phyloP scores from a whole-genome alignment of 1,140 invertebrate genomes.

The Philotrypesis tridentata region DNA sequence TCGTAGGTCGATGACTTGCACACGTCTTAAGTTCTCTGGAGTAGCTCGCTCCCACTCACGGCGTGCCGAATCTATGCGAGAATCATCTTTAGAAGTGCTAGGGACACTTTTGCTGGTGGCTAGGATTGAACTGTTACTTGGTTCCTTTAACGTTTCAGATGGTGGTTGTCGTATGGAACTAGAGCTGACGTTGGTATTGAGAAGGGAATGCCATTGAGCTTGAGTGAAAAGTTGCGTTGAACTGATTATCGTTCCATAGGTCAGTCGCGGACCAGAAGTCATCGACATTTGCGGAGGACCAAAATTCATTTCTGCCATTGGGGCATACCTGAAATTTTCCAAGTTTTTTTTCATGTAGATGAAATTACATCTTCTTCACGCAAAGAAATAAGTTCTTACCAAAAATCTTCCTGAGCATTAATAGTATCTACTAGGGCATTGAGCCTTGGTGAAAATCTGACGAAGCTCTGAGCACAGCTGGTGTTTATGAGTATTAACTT shows the following conservation, averaged over 20 bases:
- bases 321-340: conserved; percentile 58
- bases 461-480: conserved; percentile 68
- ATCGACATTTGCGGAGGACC: conserved; percentile 72
- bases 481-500: conserved; percentile 71
- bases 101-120: background rate
- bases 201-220: conserved; percentile 63
- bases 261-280: conserved; percentile 66
- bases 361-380: background rate
- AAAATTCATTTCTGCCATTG: conserved; percentile 72
- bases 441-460: conserved; percentile 67
- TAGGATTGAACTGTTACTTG: background rate
- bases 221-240: conserved; percentile 72
- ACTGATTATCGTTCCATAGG: conserved; percentile 71
- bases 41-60: conserved; percentile 68
- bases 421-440: conserved; percentile 70
- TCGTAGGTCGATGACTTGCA: conserved; percentile 66
- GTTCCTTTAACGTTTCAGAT: background rate
- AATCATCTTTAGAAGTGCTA: conserved; percentile 52
- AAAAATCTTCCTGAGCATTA: conserved; percentile 68
- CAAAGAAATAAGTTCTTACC: conserved; percentile 49
- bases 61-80: conserved; percentile 66
- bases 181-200: conserved; percentile 27
- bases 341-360: background rate
- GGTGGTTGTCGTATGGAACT: background rate
- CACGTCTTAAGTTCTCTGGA: conserved; percentile 64